phyloP scores from a whole-genome alignment of 2,113 vertebrate species.

The Nannospalax galili region DNA sequence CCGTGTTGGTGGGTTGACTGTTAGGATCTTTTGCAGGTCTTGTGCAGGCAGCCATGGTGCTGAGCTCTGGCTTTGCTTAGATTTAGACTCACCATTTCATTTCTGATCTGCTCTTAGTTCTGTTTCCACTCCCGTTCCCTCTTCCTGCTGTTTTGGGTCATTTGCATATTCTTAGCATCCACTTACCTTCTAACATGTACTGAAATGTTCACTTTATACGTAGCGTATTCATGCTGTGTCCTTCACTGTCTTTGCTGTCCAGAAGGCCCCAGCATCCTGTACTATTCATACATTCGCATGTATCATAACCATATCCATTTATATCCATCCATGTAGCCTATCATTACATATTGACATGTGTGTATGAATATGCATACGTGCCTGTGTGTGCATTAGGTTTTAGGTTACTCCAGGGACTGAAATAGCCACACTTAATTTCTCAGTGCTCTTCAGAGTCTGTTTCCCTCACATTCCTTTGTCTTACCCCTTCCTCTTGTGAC shows the following conservation, averaged over 20 bases:
- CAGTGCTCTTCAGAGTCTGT: no score
- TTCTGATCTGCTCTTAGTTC: neutral
- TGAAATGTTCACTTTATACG: neutral
- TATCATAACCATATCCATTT: neutral
- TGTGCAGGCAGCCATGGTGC: no score
- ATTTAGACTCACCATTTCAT: neutral
- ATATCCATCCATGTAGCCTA: neutral
- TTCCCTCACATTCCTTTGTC: neutral
- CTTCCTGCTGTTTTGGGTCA: neutral
- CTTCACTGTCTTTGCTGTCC: no score
- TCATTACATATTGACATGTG: neutral
- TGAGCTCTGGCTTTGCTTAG: neutral
- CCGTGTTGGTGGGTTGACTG: no score
- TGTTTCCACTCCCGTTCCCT: neutral
- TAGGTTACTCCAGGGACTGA: neutral
- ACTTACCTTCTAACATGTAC: neutral
- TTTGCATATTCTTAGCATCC: neutral
- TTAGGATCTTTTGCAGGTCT: no score
- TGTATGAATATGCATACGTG: neutral
- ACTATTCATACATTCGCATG: neutral
- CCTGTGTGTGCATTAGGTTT: neutral
- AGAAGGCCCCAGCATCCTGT: no score
- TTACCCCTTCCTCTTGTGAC: neutral
- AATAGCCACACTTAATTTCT: neutral
- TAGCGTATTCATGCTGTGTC: no score